These are phyloP conservation scores for Leucophenga montana DNA, from an alignment of 2,888 invertebrate genomes.

Conservation along the genomic window DNA sequence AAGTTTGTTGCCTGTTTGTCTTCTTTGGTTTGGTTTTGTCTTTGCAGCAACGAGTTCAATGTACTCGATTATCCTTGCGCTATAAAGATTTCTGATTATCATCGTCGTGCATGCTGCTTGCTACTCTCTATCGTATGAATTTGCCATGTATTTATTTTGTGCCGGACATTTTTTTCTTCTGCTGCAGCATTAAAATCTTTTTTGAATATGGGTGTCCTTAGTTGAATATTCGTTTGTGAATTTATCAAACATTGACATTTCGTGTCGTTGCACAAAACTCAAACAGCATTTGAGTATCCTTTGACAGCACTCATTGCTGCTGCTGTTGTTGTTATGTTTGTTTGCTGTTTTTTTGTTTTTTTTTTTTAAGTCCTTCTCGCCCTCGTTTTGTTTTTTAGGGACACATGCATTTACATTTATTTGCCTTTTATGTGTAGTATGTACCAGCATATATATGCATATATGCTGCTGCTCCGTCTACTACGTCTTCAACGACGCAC, in stretches of 20 bases:
- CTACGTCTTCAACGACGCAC: no score
- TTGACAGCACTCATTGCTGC: neutral
- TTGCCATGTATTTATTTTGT: constrained; percentile 13
- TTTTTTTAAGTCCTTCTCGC: neutral
- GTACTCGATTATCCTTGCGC: no score
- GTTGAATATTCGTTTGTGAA: neutral
- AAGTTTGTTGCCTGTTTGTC: neutral
- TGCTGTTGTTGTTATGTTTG: no score
- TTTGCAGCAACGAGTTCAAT: no score
- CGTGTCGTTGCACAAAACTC: neutral
- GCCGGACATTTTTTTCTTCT: neutral
- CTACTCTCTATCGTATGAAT: neutral
- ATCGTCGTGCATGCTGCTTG: no score
- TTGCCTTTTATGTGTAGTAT: neutral
- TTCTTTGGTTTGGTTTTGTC: neutral
- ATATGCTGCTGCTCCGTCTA: no score
- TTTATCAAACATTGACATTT: constrained; percentile 29
- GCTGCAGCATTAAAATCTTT: no score
- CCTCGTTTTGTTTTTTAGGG: neutral
- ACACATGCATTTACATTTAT: constrained; percentile 21
- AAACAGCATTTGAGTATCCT: constrained; percentile 3
- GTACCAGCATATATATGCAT: no score
- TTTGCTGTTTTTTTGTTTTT: constrained; percentile 2
- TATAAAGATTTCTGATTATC: no score
- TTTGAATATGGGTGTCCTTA: neutral